phyloP scores from a whole-genome alignment of 1,140 invertebrate genomes.

The Lasaia peninsularis region DNA sequence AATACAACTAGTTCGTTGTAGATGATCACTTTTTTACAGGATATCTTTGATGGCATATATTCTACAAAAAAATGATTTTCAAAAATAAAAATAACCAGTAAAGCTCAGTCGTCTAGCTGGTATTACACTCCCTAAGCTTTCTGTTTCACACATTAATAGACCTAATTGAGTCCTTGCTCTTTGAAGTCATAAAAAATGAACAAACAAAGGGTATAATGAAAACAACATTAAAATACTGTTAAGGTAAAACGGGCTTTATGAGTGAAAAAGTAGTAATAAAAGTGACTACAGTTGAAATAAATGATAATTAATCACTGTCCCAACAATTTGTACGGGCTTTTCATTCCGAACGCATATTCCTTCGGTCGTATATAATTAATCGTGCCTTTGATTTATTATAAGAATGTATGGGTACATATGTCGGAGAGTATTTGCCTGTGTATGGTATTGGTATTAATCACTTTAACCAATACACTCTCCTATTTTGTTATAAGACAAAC shows the following conservation, averaged over 20 bases:
- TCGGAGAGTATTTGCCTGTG: constrained; percentile 18
- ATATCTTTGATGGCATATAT: too few relatives aligned
- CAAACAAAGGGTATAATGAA: not conserved
- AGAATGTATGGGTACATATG: constrained; percentile 24
- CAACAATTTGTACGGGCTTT: constrained; percentile 24
- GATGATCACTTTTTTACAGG: too few relatives aligned
- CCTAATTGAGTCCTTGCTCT: not conserved
- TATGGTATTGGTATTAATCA: constrained; percentile 20
- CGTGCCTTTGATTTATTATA: constrained; percentile 23
- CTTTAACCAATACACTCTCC: not conserved
- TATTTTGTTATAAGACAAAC: too few relatives aligned
- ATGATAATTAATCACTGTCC: constrained; percentile 27
- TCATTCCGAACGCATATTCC: constrained; percentile 23
- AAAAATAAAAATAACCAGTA: too few relatives aligned
- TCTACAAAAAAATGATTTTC: too few relatives aligned
- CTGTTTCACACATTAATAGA: not conserved
- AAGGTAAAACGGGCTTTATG: constrained; percentile 6
- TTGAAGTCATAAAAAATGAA: constrained; percentile 1
- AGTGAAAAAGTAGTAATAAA: constrained; percentile 16
- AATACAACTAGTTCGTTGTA: too few relatives aligned
- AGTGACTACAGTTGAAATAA: constrained; percentile 25
- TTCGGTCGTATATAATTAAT: constrained; percentile 27
- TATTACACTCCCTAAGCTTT: too few relatives aligned
- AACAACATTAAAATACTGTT: constrained; percentile 9
- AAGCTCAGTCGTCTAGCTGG: too few relatives aligned